Evolutionary conservation across 2,888 invertebrate genomes (phyloP).

Genomic region (Nemoura dubitans): DNA sequence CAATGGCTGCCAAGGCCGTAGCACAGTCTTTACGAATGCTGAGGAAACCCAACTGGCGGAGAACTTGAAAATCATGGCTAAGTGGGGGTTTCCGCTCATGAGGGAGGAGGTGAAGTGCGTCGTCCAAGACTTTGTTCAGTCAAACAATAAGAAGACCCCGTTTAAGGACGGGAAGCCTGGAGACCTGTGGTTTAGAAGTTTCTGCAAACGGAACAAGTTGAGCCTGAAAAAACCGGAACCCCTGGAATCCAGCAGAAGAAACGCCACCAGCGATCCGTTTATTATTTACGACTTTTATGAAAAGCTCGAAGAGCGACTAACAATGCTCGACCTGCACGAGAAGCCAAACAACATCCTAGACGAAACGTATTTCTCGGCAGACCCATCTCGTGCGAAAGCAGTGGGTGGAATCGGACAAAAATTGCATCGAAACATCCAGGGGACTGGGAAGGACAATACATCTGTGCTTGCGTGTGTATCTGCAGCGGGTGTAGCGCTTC

Average conservation of each 20-base stretch:
- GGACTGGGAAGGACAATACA: too few species aligned
- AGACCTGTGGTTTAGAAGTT: conserved; percentile 45
- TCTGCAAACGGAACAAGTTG: conserved; percentile 42
- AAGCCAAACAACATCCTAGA: conserved; percentile 45
- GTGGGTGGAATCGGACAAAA: conserved; percentile 50
- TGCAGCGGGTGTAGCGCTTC: conserved; percentile 50
- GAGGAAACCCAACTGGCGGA: conserved; percentile 34
- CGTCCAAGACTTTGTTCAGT: conserved; percentile 39
- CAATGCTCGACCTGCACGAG: conserved; percentile 28
- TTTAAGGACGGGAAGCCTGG: conserved; percentile 43
- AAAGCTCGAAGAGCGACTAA: conserved; percentile 27
- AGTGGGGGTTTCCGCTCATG: conserved; percentile 44
- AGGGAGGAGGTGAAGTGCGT: conserved; percentile 42
- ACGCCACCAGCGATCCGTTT: conserved; percentile 45
- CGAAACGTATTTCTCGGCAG: conserved; percentile 49
- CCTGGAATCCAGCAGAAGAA: conserved; percentile 42
- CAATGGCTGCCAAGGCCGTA: background rate
- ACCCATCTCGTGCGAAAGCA: conserved; percentile 50
- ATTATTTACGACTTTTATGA: conserved; percentile 47
- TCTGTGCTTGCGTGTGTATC: conserved; percentile 51
- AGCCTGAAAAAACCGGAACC: conserved; percentile 46
- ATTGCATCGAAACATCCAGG: conserved; percentile 50
- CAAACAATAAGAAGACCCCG: conserved; percentile 22
- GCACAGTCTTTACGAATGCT: conserved; percentile 25
- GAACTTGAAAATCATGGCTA: conserved; percentile 41